A percentile compares a stretch with the other conserved stretches of the same genome.
These are phyloP conservation scores for Serinus canaria DNA, from an alignment of 2,113 vertebrate species.

Conservation along the genomic window DNA sequence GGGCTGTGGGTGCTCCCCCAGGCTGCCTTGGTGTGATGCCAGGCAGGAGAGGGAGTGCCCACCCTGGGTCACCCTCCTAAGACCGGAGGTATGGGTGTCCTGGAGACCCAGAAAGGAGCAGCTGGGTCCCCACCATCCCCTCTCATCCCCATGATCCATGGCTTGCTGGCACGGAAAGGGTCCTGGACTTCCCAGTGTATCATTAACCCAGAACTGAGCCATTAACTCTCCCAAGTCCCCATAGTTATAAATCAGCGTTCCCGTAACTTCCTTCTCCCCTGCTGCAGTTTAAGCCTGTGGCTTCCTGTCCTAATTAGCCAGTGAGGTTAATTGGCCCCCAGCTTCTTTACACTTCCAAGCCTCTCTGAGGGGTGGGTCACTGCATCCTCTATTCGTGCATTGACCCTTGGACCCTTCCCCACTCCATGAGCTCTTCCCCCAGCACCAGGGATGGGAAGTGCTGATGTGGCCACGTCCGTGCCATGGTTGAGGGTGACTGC, in stretches of 20 bases:
- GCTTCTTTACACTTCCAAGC: background rate
- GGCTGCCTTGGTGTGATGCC: background rate
- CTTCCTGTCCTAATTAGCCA: constrained; percentile 57
- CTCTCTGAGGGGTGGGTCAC: background rate
- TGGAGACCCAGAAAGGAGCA: background rate
- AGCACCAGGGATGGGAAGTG: background rate
- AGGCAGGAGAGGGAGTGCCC: background rate
- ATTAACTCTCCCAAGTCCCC: constrained; percentile 15
- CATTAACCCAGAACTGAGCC: constrained; percentile 48
- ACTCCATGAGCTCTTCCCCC: background rate
- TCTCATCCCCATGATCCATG: background rate
- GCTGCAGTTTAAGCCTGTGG: constrained; percentile 23
- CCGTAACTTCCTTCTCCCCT: constrained; percentile 30
- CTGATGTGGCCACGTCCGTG: rapidly evolving
- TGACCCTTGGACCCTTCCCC: background rate
- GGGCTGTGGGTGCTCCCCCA: background rate
- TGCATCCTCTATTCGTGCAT: background rate
- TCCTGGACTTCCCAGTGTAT: background rate
- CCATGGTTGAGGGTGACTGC: background rate
- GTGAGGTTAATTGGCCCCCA: constrained; percentile 30
- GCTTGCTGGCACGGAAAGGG: background rate
- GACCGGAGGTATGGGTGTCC: background rate
- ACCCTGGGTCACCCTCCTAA: rapidly evolving
- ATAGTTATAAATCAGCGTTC: constrained; percentile 34
- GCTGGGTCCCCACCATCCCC: background rate